Percentiles rank a stretch among this genome's conserved stretches.
Evolutionary conservation across 1,140 invertebrate genomes (phyloP).

Genomic region (Araneus ventricosus): DNA sequence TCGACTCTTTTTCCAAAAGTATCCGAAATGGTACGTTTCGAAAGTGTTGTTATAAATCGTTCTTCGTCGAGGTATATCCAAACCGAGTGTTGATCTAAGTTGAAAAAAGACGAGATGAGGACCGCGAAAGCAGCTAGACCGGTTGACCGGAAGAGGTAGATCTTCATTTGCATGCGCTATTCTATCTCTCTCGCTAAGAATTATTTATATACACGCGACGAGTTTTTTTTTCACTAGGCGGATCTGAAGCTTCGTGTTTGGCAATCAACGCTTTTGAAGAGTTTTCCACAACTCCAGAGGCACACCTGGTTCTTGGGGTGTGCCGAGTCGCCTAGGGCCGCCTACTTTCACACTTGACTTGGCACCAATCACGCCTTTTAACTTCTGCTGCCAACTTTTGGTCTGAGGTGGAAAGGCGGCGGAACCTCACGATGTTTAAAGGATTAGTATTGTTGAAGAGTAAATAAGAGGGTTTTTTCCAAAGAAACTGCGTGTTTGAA

Average conservation of each 20-base stretch:
- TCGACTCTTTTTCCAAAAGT: neutral
- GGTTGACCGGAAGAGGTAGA: slow-evolving; percentile 54
- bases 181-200: slow-evolving; percentile 8
- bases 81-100: neutral
- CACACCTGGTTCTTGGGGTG: slow-evolving; percentile 43
- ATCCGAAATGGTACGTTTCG: neutral
- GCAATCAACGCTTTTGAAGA: slow-evolving; percentile 58
- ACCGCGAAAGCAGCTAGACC: slow-evolving; percentile 24
- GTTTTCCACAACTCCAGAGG: neutral
- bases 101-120: neutral
- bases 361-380: slow-evolving; percentile 53
- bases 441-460: slow-evolving; percentile 22
- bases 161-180: slow-evolving; percentile 54
- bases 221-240: neutral
- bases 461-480: slow-evolving; percentile 7
- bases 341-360: slow-evolving; percentile 57
- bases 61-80: neutral
- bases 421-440: neutral
- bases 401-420: neutral
- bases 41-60: neutral
- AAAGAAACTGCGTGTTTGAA: neutral
- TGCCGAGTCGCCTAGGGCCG: slow-evolving; percentile 46
- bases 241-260: slow-evolving; percentile 46
- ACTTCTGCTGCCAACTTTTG: slow-evolving; percentile 34
- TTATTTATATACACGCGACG: slow-evolving; percentile 43